Evolutionary conservation across 2,797 vertebrate genomes (phyloP), one percentile per base, ranked within the genome.

Genomic region (Lepus townsendii): DNA sequence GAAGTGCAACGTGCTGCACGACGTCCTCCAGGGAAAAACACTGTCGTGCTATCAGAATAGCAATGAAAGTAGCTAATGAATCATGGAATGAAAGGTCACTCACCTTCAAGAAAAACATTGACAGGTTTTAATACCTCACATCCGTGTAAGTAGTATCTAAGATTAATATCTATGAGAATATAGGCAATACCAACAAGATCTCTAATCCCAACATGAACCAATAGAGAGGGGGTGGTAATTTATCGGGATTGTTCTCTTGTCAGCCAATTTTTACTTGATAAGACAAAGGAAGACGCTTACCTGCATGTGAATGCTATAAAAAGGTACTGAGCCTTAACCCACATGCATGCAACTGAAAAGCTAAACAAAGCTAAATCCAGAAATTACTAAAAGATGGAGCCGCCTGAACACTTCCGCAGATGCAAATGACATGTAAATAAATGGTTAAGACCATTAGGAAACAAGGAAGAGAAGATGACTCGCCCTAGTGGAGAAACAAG

Each of bases 21-120:
- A 98, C 98, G 80, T 98, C 98, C 82, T 98, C 98, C 97, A 98
- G 97, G 69, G 98, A 98, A 78, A 98, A 98, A 96, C 98, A 98
- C 91, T 98, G 98, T 54, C 98, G 97, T 87, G 98, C 98, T 11
- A 98, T 98, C 93, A 98, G 93, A 73, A 98, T 97, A n/a, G 98
- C 98, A 83, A 98, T 96, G 92, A 98, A 98, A 71, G 98, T 98
- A 97, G 98, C 98, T 97, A 98, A 97, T 90, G 98, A 98, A 90
- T 98, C 98, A 3, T 98, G 98, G 97, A 98, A 98, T 0, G 98
- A 98, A 83, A 98, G 98, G 96, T 98, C 98, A 69, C 98, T 98
- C 97, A 98, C 98, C 98, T 98, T 87, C 27, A 95, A 97, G 88
- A 94, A 90, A 97, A 98, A 75, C 30, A 95, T 87, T 92, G 94